Conservation (phyloP, 2,888 invertebrate species). For the Rhagophthalmus giganteus region DNA sequence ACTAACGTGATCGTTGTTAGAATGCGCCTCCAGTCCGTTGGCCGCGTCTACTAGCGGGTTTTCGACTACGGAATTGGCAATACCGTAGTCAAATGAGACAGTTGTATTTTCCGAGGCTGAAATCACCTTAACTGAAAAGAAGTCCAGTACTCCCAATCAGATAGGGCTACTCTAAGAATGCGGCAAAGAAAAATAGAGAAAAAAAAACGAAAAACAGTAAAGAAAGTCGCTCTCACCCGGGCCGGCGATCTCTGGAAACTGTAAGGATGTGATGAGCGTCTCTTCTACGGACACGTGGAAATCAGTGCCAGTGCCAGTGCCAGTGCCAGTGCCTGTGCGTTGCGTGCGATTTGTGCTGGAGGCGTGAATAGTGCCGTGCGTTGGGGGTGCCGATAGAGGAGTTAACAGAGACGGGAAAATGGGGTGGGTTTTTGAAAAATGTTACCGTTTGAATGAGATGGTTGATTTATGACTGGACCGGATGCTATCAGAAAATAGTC, state of each 20-base stretch:
- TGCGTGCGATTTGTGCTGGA: constrained; percentile 53
- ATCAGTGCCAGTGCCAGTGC: constrained; percentile 50
- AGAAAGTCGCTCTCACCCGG: constrained; percentile 49
- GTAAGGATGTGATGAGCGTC: constrained; percentile 54
- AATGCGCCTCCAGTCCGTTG: constrained; percentile 58
- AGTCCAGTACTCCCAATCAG: constrained; percentile 42
- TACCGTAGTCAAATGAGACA: constrained; percentile 59
- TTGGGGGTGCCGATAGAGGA: constrained; percentile 55
- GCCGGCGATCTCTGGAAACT: constrained; percentile 50
- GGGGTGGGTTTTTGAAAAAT: constrained; percentile 60
- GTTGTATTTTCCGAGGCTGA: constrained; percentile 62
- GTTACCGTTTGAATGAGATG: constrained; percentile 55
- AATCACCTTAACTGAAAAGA: constrained; percentile 65
- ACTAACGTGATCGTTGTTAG: constrained; percentile 56
- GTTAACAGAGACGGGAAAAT: constrained; percentile 65
- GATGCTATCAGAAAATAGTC: constrained; percentile 61
- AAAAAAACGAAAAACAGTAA: constrained; percentile 29
- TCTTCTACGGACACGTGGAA: constrained; percentile 54
- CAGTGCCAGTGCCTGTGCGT: constrained; percentile 50
- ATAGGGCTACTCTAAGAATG: constrained; percentile 37
- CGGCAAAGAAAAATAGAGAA: constrained; percentile 22
- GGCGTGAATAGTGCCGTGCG: constrained; percentile 50
- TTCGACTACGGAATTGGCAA: constrained; percentile 61
- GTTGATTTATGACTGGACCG: constrained; percentile 63
- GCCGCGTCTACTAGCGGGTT: constrained; percentile 63